These are phyloP conservation scores for Allolobophora icterica DNA, from an alignment of 2,888 invertebrate species.

Conservation along the genomic window DNA sequence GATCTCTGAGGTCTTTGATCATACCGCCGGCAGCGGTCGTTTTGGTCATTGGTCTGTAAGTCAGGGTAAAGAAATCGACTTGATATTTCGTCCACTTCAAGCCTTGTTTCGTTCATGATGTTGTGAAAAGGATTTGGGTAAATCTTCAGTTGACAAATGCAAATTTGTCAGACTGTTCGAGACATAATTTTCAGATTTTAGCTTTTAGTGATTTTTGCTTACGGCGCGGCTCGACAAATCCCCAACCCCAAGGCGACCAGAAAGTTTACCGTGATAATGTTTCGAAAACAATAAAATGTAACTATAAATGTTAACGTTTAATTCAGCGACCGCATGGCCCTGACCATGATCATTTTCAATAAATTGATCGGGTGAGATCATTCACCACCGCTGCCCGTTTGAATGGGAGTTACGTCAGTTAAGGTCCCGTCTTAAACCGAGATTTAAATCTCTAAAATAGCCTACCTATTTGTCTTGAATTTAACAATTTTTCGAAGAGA, in stretches of 20 bases:
- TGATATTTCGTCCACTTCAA: slow-evolving; percentile 1
- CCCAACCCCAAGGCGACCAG: not conserved
- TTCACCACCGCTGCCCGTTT: too few species aligned
- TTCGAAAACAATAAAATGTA: too few species aligned
- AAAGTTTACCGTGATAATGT: not conserved
- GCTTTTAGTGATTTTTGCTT: not conserved
- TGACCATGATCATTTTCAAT: too few species aligned
- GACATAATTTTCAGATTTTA: not conserved
- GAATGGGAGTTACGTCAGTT: too few species aligned
- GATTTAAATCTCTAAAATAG: too few species aligned
- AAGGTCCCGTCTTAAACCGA: too few species aligned
- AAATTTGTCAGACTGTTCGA: not conserved
- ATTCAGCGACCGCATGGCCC: too few species aligned
- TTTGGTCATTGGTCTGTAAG: not conserved
- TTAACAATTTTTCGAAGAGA: too few species aligned
- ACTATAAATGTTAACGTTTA: too few species aligned
- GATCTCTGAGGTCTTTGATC: not conserved
- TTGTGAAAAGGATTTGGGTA: slow-evolving; percentile 12
- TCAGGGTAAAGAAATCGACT: not conserved
- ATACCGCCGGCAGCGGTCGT: not conserved
- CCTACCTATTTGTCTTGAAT: not conserved
- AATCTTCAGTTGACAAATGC: not conserved
- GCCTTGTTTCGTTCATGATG: slow-evolving; percentile 4
- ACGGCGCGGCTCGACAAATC: not conserved
- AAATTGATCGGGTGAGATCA: too few species aligned